Evolutionary conservation across 2,888 invertebrate genomes (phyloP), one percentile per base, ranked within the genome.

Genomic region (Pandemis cinnamomeana): DNA sequence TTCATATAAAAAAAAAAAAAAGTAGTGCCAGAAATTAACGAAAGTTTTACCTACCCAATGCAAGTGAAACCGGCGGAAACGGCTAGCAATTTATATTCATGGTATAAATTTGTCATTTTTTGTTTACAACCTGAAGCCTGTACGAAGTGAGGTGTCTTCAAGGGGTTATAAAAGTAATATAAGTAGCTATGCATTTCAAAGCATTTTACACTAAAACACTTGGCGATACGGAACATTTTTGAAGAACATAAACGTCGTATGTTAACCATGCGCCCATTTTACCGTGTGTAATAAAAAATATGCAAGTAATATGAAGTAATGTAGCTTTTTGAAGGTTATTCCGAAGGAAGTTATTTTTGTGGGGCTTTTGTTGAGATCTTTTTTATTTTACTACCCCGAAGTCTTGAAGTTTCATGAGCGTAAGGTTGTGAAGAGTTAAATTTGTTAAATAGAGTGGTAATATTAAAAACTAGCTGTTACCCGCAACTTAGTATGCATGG

Each of bases 301-400:
- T 74, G 74, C 74, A 67, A 61, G 74, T 74, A 74, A 74, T 74
- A 71, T 74, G 74, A 48, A 74, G 71, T 74, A 71, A 74, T 71
- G 74, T 62, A 27, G 51, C 11, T 41, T 51, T 60, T n/a, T 46
- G 73, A 48, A 71, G 36, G 36, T 70, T 53, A 58, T 68, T 68
- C 55, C 58, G 41, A 13, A 42, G 44, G 61, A 61, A 61, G 67
- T 73, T 64, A 51, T 53, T 60, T 69, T 64, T 70, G 44, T 15
- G n/a, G 27, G 10, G 42, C 46, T 62, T n/a, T n/a, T 44, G 42
- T 15, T 11, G 66, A 53, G 61, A 36, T 72, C 15, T 62, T 63
- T 53, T 63, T 63, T 67, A 53, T 72, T 68, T 68, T 68, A 68
- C 53, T 44, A 7, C 10, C 27, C 44, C 5, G 61, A 61, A 41